phyloP scores from a whole-genome alignment of 1,140 invertebrate species.

The Gyrodactylus bullatarudis region DNA sequence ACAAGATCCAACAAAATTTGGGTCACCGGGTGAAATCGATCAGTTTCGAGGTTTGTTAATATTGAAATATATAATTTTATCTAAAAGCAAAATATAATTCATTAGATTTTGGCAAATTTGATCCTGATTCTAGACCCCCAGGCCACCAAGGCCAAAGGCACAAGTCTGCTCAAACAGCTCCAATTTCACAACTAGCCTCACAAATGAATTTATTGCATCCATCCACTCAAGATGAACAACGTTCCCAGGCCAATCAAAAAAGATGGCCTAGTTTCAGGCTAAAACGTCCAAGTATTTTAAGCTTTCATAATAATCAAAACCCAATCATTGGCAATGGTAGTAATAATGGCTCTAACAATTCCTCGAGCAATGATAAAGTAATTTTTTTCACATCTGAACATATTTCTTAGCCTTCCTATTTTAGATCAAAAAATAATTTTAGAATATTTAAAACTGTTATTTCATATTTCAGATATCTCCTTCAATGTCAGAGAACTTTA shows the following conservation, averaged over 20 bases:
- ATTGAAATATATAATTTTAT: too few relatives aligned
- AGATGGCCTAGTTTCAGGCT: neutral
- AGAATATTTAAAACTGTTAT: neutral
- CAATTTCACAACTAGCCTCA: neutral
- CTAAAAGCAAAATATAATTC: too few relatives aligned
- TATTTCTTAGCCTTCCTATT: neutral
- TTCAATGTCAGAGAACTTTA: neutral
- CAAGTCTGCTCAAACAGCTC: neutral
- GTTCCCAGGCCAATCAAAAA: neutral
- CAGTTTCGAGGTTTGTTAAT: neutral
- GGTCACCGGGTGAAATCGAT: neutral
- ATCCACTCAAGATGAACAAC: neutral
- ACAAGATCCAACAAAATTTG: constrained; percentile 3
- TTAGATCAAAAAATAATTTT: neutral
- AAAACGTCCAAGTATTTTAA: neutral
- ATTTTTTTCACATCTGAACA: neutral
- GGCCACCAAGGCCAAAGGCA: neutral
- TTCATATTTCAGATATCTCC: neutral
- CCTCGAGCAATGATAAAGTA: neutral
- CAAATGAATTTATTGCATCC: neutral
- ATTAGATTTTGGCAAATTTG: too few relatives aligned
- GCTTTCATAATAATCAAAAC: too few relatives aligned
- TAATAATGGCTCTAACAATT: neutral
- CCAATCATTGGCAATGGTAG: neutral
- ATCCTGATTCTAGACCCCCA: neutral